These are phyloP conservation scores for Sebastes glaucus DNA, from an alignment of 2,797 vertebrate species.

Conservation along the genomic window DNA sequence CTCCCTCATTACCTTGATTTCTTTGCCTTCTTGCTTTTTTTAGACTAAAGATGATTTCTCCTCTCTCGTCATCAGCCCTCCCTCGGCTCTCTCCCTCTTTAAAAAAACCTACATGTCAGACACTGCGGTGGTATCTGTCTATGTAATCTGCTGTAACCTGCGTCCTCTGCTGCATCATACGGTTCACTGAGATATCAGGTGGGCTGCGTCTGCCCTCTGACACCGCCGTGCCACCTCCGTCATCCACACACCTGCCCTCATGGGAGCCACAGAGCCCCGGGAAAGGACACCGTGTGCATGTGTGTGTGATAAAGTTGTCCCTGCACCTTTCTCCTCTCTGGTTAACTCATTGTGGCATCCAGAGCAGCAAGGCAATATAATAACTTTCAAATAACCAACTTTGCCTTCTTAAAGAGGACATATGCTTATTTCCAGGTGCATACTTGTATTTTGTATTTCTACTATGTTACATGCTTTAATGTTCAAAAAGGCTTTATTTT, in stretches of 20 bases:
- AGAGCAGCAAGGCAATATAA: not conserved
- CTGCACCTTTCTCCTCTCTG: slow-evolving; percentile 2
- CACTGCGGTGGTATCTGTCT: not conserved
- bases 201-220: slow-evolving; percentile 31
- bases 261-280: slow-evolving; percentile 26
- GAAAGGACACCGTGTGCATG: slow-evolving; percentile 39
- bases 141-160: slow-evolving; percentile 19
- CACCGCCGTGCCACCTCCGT: not conserved
- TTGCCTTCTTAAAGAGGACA: not conserved
- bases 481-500: too few species aligned
- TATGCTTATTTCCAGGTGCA: too few species aligned
- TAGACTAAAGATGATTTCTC: not conserved
- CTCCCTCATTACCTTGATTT: slow-evolving; percentile 1
- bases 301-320: not conserved
- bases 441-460: too few species aligned
- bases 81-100: not conserved
- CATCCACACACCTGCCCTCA: slow-evolving; percentile 42
- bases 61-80: not conserved
- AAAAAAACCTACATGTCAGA: not conserved
- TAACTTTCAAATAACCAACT: not conserved
- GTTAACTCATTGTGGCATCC: not conserved
- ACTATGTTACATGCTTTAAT: too few species aligned
- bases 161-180: slow-evolving; percentile 30
- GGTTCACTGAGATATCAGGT: slow-evolving; percentile 45
- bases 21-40: not conserved